Evolutionary conservation across 2,797 vertebrate genomes (phyloP).

Genomic region (Aeoliscus strigatus): DNA sequence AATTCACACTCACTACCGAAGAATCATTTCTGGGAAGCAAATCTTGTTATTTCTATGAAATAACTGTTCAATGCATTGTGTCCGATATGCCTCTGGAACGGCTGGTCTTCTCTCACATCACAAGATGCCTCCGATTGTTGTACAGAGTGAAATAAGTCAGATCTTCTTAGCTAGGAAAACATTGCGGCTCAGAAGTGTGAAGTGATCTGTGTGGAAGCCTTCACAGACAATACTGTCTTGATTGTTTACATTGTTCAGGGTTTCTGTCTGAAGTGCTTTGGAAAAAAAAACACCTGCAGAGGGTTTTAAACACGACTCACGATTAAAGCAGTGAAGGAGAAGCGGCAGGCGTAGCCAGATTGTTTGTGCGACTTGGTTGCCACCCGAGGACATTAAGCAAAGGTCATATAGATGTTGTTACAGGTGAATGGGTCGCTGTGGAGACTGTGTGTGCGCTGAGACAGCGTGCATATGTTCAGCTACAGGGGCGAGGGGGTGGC

Average conservation of each 20-base stretch:
- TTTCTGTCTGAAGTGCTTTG: conserved; percentile 63
- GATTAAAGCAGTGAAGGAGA: conserved; percentile 57
- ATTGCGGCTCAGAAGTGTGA: conserved; percentile 27
- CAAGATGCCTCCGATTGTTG: conserved; percentile 18
- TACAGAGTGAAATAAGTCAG: conserved; percentile 34
- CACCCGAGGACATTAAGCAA: conserved; percentile 64
- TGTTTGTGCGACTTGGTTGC: conserved; percentile 62
- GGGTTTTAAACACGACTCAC: conserved; percentile 50
- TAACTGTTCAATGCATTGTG: conserved; percentile 17
- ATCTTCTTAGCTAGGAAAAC: conserved; percentile 38
- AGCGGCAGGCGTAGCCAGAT: conserved; percentile 54
- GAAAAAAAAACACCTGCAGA: conserved; percentile 51
- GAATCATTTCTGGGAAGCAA: conserved; percentile 6
- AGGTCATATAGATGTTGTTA: conserved; percentile 68
- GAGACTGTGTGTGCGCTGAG: conserved; percentile 9
- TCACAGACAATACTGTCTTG: conserved; percentile 54
- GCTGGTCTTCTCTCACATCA: conserved; percentile 30
- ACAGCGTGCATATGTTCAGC: conserved; percentile 33
- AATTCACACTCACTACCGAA: too few relatives aligned
- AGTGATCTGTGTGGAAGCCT: conserved; percentile 45
- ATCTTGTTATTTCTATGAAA: conserved; percentile 26
- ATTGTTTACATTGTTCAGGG: conserved; percentile 59
- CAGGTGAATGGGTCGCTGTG: conserved; percentile 64
- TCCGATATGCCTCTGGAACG: conserved; percentile 16
- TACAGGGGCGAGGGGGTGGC: conserved; percentile 38